Base-by-base conservation (phyloP, 2,888 invertebrate species). In the Euplexia lucipara region DNA sequence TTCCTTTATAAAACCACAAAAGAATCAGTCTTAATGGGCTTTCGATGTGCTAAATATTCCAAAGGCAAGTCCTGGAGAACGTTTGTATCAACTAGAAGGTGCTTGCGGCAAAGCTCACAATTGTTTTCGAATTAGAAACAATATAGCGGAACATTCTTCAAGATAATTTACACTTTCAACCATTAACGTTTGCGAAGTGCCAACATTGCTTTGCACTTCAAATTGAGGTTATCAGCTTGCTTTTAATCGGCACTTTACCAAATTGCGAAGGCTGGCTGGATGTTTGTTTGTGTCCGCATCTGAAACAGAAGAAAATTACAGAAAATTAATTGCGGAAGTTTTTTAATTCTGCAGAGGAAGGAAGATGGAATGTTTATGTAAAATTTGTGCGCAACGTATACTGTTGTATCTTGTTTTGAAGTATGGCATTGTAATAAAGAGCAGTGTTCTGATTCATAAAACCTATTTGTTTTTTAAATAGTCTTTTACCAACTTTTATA, bases 101-200 rank as follows among this genome's bases (percentile, higher is more conserved):
- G 26, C 30, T 47, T 14, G 57, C 56, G 52, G 60, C 47, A 32
- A 70, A 47, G 49, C 45, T 63, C 18, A 53, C 66, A 47, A 66
- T 70, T 66, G 66, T 75, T 66, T 70, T 63, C 34, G 35, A 75
- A 66, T 71, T 71, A 75, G 51, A 60, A 56, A 57, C 47, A 49
- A 22, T 62, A 47, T 30, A 32, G 35, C 1, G 35, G 18, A 57
- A 49, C 70, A 75, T 75, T 66, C 57, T 66, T 71, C 39, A 60
- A 65, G 58, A 61, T 41, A 65, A 56, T 70, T 70, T 49, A 75
- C 48, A 52, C 32, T 52, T 53, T 47, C 59, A 35, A 35, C 35
- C 34, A 32, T 35, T 60, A 56, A 56, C n/a, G 37, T 73, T 73
- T 58, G 52, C 45, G 45, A 37, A 32, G 49, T 45, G 20, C 49